phyloP scores from a whole-genome alignment of 2,113 vertebrate species.

The Lycaon pictus region DNA sequence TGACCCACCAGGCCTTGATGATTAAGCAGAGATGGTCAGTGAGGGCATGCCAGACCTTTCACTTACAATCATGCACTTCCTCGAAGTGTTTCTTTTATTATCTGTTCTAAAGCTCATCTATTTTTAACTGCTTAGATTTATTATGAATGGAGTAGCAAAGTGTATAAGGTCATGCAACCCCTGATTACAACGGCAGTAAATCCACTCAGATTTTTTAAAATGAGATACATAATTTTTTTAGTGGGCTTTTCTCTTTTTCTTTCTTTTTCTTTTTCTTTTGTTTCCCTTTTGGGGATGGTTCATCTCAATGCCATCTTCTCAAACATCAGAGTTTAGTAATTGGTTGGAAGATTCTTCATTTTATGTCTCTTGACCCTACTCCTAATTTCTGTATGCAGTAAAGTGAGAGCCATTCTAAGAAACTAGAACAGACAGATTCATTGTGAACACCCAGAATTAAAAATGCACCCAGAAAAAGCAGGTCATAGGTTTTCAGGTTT shows the following conservation, averaged over 20 bases:
- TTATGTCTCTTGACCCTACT: neutral
- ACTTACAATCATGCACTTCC: conserved; percentile 75
- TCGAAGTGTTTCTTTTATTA: conserved; percentile 80
- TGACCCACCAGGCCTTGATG: neutral
- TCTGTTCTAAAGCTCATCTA: conserved; percentile 83
- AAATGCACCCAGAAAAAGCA: neutral
- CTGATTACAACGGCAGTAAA: conserved; percentile 84
- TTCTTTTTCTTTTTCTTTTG: neutral
- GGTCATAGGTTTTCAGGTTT: neutral
- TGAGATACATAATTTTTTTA: conserved; percentile 54
- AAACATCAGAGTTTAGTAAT: neutral
- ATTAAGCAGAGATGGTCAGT: conserved; percentile 19
- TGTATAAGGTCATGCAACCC: conserved; percentile 81
- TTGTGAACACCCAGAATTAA: neutral
- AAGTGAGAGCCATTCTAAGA: neutral
- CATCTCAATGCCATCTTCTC: conserved; percentile 47
- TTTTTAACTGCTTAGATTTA: conserved; percentile 84
- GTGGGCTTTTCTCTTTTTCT: neutral
- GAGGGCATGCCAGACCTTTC: conserved; percentile 64
- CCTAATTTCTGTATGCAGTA: neutral
- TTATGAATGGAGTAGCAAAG: conserved; percentile 83
- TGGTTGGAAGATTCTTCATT: neutral
- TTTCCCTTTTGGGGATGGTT: neutral
- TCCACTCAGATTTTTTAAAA: conserved; percentile 85
- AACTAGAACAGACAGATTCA: neutral